A percentile compares a stretch with the other conserved stretches of the same genome.
Evolutionary conservation across 2,113 vertebrate genomes (phyloP).

Genomic region (Hoplias malabaricus): DNA sequence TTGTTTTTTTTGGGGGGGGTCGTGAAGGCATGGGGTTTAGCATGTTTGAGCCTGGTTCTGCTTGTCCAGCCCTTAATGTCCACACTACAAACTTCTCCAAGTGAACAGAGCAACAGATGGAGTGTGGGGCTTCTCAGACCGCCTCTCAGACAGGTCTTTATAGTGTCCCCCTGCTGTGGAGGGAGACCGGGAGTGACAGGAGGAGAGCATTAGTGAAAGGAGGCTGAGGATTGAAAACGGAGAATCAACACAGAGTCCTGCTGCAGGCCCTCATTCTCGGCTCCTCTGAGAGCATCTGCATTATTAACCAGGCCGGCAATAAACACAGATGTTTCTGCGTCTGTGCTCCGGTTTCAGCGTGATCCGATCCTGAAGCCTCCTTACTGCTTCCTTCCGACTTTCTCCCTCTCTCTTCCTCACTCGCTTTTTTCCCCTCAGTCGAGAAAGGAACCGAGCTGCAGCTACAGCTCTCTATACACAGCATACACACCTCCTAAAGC

Average conservation of each 20-base stretch:
- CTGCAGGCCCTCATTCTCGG: constrained; percentile 47
- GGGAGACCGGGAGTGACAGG: not conserved
- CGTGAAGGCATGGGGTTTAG: not conserved
- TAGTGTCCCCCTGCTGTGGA: not conserved
- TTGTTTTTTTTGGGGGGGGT: too few species aligned
- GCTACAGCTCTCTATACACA: not conserved
- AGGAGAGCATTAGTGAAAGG: not conserved
- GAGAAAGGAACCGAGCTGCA: not conserved
- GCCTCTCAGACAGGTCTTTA: too few species aligned
- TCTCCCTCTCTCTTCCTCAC: not conserved
- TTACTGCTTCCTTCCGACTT: not conserved
- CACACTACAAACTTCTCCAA: not conserved
- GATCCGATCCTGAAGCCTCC: constrained; percentile 1
- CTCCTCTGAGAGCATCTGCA: constrained; percentile 56
- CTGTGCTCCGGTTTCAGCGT: constrained; percentile 48
- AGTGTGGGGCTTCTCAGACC: not conserved
- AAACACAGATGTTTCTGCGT: constrained; percentile 65
- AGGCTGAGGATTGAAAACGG: not conserved
- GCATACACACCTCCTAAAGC: not conserved
- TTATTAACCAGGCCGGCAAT: constrained; percentile 65
- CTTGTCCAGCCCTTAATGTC: not conserved
- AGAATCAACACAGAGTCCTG: constrained; percentile 40
- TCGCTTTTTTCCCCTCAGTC: constrained; percentile 8
- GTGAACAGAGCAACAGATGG: not conserved
- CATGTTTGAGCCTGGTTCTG: not conserved